Evolutionary conservation across 2,113 vertebrate genomes (phyloP), one percentile per base, ranked within the genome.

Genomic region (Forbesichthys agassizii): DNA sequence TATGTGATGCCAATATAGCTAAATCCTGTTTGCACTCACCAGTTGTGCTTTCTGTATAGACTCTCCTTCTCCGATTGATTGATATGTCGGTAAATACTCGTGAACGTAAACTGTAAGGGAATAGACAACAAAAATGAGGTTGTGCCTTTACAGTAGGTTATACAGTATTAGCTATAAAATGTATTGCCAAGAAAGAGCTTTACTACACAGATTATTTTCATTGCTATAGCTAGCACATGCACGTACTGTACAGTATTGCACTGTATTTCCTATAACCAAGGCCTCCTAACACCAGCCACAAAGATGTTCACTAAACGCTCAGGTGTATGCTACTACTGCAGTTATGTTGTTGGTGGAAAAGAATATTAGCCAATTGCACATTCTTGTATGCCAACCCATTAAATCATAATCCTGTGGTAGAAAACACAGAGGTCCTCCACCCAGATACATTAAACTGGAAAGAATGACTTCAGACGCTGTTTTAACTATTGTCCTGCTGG

Each of bases 41-140:
- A 64, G 67, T 18, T 68, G 54, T 33, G 77, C 56, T 82, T 82
- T 90, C 14, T 16, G 0, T 10, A 84, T 6, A 0, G 3, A 46
- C 6, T 55, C 5, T 55, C 79, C 86, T 78, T 87, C 84, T 57
- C 18, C 20, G 56, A 89, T 86, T 16, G 69, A 68, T 3, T 82
- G 75, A 78, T 85, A 92, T 0, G 85, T 91, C 48, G 90, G 91
- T 73, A 91, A 71, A 74, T 89, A 86, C 80, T 91, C 88, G 66
- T 92, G 47, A 0, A 77, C 72, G 61, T 91, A 91, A 64, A 89
- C 92, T 93, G 84, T 8, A 7, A 56, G 48, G 76, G 5, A 56
- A 33, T 11, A 66, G 0, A 69, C 0, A 5, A 69, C 1, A 69
- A 10, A 10, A 66, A 33, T 5, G 12, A 33, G 0, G 1, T 20